These are phyloP conservation scores for Gobiocypris rarus DNA, from an alignment of 2,113 vertebrate genomes.

Conservation along the genomic window DNA sequence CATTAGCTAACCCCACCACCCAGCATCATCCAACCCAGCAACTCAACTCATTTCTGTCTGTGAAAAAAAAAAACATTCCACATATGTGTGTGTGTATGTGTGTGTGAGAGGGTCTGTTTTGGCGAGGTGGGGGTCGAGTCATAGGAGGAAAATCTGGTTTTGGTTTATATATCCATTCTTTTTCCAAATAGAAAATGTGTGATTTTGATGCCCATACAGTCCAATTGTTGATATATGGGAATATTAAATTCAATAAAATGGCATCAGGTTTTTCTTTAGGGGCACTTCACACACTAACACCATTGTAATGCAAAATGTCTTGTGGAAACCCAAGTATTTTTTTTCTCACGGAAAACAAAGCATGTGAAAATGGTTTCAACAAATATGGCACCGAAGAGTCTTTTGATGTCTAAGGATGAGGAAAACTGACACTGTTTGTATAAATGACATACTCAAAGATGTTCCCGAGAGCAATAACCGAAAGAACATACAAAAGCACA, in stretches of 20 bases:
- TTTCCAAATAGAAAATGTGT: conserved; percentile 56
- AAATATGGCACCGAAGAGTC: conserved; percentile 29
- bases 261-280: neutral
- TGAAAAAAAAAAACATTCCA: conserved; percentile 47
- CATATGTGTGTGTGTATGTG: conserved; percentile 31
- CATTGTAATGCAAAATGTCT: conserved; percentile 39
- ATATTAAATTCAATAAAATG: conserved; percentile 43
- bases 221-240: conserved; percentile 31
- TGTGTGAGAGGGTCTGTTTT: conserved; percentile 53
- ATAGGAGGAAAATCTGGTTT: conserved; percentile 58
- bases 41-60: conserved; percentile 58
- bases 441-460: conserved; percentile 13
- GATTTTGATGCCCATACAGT: conserved; percentile 32
- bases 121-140: conserved; percentile 55
- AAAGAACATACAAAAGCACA: neutral
- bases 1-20: conserved; percentile 69
- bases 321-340: conserved; percentile 21
- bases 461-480: conserved; percentile 29
- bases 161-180: conserved; percentile 57
- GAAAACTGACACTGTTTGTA: conserved; percentile 36
- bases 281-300: conserved; percentile 35
- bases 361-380: conserved; percentile 36
- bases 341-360: conserved; percentile 26
- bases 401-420: conserved; percentile 32
- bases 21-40: conserved; percentile 57